phyloP scores from a whole-genome alignment of 2,888 invertebrate species.

The Sisyra nigra region DNA sequence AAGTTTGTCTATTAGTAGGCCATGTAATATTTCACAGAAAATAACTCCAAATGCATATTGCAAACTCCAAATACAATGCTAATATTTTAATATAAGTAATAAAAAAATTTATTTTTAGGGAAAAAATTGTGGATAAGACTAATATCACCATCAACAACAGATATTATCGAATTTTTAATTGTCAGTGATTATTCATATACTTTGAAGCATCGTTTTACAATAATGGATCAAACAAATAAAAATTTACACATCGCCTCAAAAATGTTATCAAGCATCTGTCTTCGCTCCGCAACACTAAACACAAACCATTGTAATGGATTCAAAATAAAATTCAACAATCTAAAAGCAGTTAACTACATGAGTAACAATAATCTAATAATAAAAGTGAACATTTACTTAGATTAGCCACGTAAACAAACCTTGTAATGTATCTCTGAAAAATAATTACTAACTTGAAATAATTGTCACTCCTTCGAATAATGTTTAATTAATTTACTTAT shows the following conservation, averaged over 20 bases:
- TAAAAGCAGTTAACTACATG: conserved; percentile 29
- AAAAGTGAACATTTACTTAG: conserved; percentile 36
- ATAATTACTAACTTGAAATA: too few relatives aligned
- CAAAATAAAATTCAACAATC: conserved; percentile 31
- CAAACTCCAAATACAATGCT: too few relatives aligned
- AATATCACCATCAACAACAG: too few relatives aligned
- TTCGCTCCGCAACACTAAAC: neutral
- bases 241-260: conserved; percentile 17
- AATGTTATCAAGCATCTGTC: conserved; percentile 15
- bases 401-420: conserved; percentile 15
- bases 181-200: too few relatives aligned
- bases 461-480: too few relatives aligned
- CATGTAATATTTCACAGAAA: too few relatives aligned
- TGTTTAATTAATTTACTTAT: too few relatives aligned
- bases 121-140: too few relatives aligned
- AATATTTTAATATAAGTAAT: neutral
- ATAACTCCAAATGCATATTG: too few relatives aligned
- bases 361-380: conserved; percentile 31
- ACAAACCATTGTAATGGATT: conserved; percentile 25
- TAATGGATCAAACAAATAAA: conserved; percentile 17
- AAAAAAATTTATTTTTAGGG: neutral
- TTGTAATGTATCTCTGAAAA: neutral
- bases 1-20: too few relatives aligned
- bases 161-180: too few relatives aligned
- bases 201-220: conserved; percentile 23